Evolutionary conservation across 2,888 invertebrate species (phyloP).

Genomic region (Drepanosiphum platanoidis): DNA sequence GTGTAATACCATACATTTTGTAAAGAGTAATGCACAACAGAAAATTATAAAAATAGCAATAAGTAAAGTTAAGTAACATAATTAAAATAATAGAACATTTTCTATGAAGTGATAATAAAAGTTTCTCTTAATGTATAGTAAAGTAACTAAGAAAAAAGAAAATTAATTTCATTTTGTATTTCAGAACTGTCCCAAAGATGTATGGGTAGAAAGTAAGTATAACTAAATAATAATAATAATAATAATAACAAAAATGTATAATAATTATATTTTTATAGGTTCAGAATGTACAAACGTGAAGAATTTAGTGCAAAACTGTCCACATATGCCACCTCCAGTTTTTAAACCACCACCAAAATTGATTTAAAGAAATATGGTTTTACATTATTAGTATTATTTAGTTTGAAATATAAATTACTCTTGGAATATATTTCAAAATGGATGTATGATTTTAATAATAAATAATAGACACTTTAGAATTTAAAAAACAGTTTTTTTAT

Average conservation of each 20-base stretch:
- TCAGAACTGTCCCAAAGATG: constrained; percentile 62
- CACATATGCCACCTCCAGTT: constrained; percentile 59
- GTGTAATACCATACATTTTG: no score
- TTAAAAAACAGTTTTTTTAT: constrained; percentile 21
- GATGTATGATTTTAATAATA: constrained; percentile 13
- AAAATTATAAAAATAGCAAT: no score
- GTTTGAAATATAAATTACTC: background rate
- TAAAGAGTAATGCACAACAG: no score
- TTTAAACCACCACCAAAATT: constrained; percentile 32
- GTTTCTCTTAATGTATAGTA: no score
- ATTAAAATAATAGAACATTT: no score
- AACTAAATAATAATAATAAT: background rate
- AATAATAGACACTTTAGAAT: constrained; percentile 22
- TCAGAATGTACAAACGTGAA: constrained; percentile 59
- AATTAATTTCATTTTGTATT: constrained; percentile 37
- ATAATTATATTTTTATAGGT: constrained; percentile 43
- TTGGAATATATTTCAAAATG: background rate
- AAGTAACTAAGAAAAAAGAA: no score
- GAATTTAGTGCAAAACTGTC: constrained; percentile 62
- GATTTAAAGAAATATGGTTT: constrained; percentile 3
- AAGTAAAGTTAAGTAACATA: no score
- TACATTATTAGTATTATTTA: background rate
- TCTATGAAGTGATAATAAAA: no score
- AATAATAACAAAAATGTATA: background rate
- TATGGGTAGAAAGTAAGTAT: constrained; percentile 63